Evolutionary conservation across 2,797 vertebrate genomes (phyloP).

Genomic region (Neosilurus mollespiculum): DNA sequence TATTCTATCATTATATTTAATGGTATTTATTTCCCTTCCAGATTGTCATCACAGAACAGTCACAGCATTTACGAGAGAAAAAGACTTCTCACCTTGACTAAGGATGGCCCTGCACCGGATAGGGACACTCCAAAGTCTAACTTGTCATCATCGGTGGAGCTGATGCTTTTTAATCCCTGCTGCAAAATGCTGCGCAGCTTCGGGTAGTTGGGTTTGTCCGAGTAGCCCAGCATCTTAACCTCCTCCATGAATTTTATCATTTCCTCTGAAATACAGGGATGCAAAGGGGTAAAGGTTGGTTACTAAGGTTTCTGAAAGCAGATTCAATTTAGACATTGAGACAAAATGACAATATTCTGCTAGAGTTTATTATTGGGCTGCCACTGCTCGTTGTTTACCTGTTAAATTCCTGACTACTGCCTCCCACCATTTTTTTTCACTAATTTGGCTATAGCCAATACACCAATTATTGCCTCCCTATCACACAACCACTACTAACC

Average conservation of each 20-base stretch:
- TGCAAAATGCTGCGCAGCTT: conserved; percentile 81
- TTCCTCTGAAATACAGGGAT: conserved; percentile 75
- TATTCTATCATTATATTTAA: too few relatives aligned
- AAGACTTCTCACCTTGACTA: conserved; percentile 62
- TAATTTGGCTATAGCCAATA: too few relatives aligned
- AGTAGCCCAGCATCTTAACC: conserved; percentile 80
- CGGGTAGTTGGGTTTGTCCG: conserved; percentile 83
- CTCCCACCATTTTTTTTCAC: too few relatives aligned
- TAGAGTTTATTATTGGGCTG: too few relatives aligned
- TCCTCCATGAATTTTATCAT: conserved; percentile 86
- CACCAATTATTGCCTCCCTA: too few relatives aligned
- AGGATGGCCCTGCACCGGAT: conserved; percentile 64
- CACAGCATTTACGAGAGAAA: not conserved
- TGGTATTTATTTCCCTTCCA: too few relatives aligned
- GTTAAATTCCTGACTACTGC: too few relatives aligned
- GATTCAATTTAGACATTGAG: not conserved
- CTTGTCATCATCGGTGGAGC: conserved; percentile 79
- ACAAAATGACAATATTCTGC: not conserved
- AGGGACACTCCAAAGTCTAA: conserved; percentile 74
- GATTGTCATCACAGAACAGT: not conserved
- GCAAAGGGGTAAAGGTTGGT: not conserved
- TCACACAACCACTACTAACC: too few relatives aligned
- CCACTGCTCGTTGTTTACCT: too few relatives aligned
- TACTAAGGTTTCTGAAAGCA: too few relatives aligned
- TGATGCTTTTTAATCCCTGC: conserved; percentile 80